Base-by-base conservation (phyloP, 2,888 invertebrate species). In the Epinotia ramella region DNA sequence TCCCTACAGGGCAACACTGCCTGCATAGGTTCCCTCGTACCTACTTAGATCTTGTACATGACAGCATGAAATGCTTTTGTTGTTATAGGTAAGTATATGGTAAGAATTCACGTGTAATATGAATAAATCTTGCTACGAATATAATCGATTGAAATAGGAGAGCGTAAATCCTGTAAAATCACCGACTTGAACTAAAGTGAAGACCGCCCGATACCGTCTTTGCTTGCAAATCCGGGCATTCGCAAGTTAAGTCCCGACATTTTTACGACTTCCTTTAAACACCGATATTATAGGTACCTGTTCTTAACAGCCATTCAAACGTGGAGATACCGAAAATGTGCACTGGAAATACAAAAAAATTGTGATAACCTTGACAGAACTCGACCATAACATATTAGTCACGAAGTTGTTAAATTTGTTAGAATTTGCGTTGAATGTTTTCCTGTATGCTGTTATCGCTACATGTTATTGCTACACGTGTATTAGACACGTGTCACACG, bases 181-280 rank as follows among this genome's bases (percentile, higher is more conserved):
- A 86, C 84, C 86, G 86, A 86, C 83, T 86, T 82, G 81, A 60
- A 63, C 66, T 56, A 89, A 92, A 92, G 92, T 56, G 89, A 92
- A 92, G 92, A 91, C 91, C 92, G 88, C 85, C 78, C 89, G 84
- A 86, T 59, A 65, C 70, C 85, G 92, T 89, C 87, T 88, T 86
- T 81, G 82, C 82, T 82, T 79, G 87, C 86, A 88, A 90, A 90
- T 90, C 89, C 89, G 84, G 84, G 81, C 86, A 86, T 89, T 89
- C 86, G 88, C 88, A 86, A 89, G 86, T 85, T 87, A 89, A 91
- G 88, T 84, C 86, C 84, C 80, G 81, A 81, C 91, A 88, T 85
- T 92, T 89, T 85, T 91, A 89, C 80, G 91, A 84, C 87, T 91
- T 92, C 91, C 79, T 84, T 84, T 81, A 83, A 84, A 86, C 66